Percentiles rank a stretch among this genome's conserved stretches.
Evolutionary conservation across 1,140 invertebrate genomes (phyloP).

Genomic region (Physella acuta): DNA sequence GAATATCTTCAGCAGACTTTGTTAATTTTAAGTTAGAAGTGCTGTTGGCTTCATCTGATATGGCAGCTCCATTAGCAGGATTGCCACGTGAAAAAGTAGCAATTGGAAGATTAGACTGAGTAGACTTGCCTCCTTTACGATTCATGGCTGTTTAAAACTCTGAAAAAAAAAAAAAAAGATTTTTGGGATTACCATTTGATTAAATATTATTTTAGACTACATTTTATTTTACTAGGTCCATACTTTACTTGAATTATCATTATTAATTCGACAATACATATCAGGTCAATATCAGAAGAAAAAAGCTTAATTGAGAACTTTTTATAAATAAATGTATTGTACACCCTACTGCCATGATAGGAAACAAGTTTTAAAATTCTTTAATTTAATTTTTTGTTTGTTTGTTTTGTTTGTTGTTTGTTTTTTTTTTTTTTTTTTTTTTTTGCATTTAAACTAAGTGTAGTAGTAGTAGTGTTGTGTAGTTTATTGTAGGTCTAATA

Average conservation of each 20-base stretch:
- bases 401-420: no score
- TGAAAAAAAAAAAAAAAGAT: not conserved
- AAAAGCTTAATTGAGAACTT: not conserved
- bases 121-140: constrained; percentile 37
- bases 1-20: constrained; percentile 48
- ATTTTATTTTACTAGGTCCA: not conserved
- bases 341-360: no score
- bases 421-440: no score
- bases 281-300: not conserved
- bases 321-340: not conserved
- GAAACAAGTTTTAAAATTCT: no score
- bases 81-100: constrained; percentile 42
- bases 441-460: no score
- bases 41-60: constrained; percentile 30
- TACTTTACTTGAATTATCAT: not conserved
- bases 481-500: no score
- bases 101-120: constrained; percentile 45
- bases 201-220: not conserved
- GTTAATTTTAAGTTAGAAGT: constrained; percentile 33
- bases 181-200: not conserved
- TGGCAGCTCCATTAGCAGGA: constrained; percentile 38
- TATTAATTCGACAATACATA: not conserved
- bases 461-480: no score
- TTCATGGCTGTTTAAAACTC: constrained; percentile 18
- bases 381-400: no score